phyloP scores from a whole-genome alignment of 1,140 invertebrate genomes.

The Polypedilum pembai region DNA sequence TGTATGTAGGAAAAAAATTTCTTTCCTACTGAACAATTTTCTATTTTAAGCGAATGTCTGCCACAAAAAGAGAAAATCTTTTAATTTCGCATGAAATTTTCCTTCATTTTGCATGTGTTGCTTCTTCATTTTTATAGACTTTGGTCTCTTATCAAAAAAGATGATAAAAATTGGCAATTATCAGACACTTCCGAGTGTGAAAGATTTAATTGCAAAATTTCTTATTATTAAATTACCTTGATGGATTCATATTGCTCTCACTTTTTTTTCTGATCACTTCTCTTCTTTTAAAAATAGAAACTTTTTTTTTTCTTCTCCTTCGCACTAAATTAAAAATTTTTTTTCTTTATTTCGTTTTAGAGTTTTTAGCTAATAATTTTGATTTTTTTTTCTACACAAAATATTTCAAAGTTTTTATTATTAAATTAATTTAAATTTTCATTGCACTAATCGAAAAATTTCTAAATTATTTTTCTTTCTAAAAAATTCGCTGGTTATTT shows the following conservation, averaged over 20 bases:
- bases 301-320: background rate
- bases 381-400: background rate
- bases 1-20: conserved; percentile 4
- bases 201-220: background rate
- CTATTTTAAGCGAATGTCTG: background rate
- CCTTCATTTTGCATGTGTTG: background rate
- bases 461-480: conserved; percentile 2
- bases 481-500: background rate
- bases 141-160: conserved; percentile 5
- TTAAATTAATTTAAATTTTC: background rate
- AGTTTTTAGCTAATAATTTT: background rate
- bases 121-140: background rate
- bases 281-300: conserved; percentile 26
- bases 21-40: conserved; percentile 18
- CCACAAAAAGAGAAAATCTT: background rate
- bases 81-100: conserved; percentile 13
- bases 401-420: background rate
- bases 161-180: no score
- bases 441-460: background rate
- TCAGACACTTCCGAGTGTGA: background rate
- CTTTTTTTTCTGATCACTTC: background rate
- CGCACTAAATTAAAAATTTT: conserved; percentile 22
- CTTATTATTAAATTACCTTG: conserved; percentile 21
- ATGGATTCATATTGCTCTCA: conserved; percentile 23
- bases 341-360: background rate